Percentiles rank a stretch among this genome's conserved stretches.
Conservation (phyloP, 2,113 vertebrate genomes). For the Cardinalis cardinalis region DNA sequence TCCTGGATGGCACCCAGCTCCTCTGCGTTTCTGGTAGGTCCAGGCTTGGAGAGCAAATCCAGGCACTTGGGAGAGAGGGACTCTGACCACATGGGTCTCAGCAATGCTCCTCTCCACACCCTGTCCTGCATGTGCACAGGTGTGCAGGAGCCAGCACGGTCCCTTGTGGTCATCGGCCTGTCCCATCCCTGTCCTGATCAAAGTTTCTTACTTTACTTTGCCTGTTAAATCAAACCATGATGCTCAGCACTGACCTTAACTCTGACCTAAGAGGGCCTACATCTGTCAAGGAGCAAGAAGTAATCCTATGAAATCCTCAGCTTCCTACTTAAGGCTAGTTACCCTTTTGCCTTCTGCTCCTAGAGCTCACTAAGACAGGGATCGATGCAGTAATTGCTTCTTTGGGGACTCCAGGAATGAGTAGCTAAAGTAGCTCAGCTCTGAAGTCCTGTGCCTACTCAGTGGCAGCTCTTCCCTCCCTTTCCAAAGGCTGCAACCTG, state of each 20-base stretch:
- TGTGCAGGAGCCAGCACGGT: not conserved
- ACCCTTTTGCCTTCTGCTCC: constrained; percentile 3
- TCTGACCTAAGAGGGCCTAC: not conserved
- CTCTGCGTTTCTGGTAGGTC: fast-evolving
- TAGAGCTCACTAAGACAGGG: not conserved
- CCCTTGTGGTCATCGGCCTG: not conserved
- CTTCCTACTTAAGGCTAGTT: constrained; percentile 52
- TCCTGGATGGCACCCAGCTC: not conserved
- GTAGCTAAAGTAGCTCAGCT: not conserved
- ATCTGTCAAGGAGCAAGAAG: constrained; percentile 39
- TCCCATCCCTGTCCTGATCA: not conserved
- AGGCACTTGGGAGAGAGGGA: fast-evolving
- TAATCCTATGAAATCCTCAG: constrained; percentile 49
- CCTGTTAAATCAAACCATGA: not conserved
- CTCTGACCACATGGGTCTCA: fast-evolving
- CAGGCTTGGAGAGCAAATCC: not conserved
- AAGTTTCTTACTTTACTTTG: not conserved
- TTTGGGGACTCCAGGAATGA: not conserved
- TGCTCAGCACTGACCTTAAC: not conserved
- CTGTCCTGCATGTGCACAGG: not conserved
- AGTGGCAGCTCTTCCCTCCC: not conserved
- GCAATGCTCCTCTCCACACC: fast-evolving
- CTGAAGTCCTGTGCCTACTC: not conserved
- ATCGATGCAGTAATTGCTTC: not conserved
- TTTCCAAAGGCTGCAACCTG: not conserved